Evolutionary conservation across 2,797 vertebrate species (phyloP).

Genomic region (Mastacembelus armatus): DNA sequence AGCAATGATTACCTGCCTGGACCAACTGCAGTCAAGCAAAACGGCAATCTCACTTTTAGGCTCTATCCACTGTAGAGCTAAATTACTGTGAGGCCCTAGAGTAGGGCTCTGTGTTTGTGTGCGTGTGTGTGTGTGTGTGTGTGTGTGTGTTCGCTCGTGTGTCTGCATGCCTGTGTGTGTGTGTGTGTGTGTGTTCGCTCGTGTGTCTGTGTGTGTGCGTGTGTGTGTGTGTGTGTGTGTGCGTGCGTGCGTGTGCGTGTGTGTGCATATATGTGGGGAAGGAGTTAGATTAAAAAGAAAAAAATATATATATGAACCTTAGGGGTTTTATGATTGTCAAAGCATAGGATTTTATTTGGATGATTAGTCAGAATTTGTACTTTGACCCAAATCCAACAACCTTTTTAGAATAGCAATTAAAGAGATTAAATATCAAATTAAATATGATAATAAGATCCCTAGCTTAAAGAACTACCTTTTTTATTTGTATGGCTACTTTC

Average conservation of each 20-base stretch:
- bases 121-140: not conserved
- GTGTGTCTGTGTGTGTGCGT: not conserved
- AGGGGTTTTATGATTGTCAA: slow-evolving; percentile 57
- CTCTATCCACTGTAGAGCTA: slow-evolving; percentile 61
- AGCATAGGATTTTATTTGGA: slow-evolving; percentile 50
- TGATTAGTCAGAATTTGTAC: slow-evolving; percentile 51
- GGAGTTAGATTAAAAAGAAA: slow-evolving; percentile 42
- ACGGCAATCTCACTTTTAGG: slow-evolving; percentile 74
- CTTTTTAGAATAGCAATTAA: slow-evolving; percentile 33
- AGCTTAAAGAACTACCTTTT: slow-evolving; percentile 45
- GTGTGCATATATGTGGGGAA: slow-evolving; percentile 32
- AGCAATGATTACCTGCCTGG: slow-evolving; percentile 51
- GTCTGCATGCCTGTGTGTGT: not conserved
- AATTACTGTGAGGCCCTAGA: slow-evolving; percentile 76
- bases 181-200: not conserved
- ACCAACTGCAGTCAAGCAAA: slow-evolving; percentile 68
- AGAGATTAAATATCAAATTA: slow-evolving; percentile 60
- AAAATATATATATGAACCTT: slow-evolving; percentile 53
- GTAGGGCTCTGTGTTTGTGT: slow-evolving; percentile 55
- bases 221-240: not conserved
- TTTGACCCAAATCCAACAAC: slow-evolving; percentile 55
- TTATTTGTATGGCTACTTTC: slow-evolving; percentile 48
- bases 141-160: not conserved
- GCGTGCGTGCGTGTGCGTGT: not conserved
- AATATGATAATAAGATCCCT: slow-evolving; percentile 53